phyloP scores from a whole-genome alignment of 1,140 invertebrate genomes.

The Sarcophaga peregrina region DNA sequence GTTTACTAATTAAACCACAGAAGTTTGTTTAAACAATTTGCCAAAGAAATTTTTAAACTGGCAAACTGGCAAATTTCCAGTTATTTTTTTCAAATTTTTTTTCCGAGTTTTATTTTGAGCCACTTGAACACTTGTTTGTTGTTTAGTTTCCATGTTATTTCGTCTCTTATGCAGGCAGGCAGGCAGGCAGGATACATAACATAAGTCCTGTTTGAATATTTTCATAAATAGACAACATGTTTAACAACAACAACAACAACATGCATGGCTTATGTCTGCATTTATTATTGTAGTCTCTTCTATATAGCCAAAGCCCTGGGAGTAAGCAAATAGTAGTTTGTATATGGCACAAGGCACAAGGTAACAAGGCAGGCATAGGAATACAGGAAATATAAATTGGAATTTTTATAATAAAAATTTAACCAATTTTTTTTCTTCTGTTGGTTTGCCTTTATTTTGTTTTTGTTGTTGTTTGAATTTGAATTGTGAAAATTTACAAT shows the following conservation, averaged over 20 bases:
- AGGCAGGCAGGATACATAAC: conserved; percentile 9
- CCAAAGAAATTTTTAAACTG: too few relatives aligned
- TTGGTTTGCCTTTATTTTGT: too few relatives aligned
- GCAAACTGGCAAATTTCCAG: too few relatives aligned
- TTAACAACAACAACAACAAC: not conserved
- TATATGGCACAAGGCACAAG: not conserved
- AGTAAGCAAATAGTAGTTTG: too few relatives aligned
- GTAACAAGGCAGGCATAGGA: not conserved
- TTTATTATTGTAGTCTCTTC: too few relatives aligned
- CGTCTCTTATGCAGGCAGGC: too few relatives aligned
- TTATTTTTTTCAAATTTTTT: too few relatives aligned
- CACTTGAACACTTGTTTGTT: not conserved
- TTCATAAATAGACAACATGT: not conserved
- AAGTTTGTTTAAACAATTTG: too few relatives aligned
- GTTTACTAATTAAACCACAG: too few relatives aligned
- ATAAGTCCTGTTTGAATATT: not conserved
- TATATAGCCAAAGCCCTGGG: not conserved
- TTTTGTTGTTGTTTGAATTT: too few relatives aligned
- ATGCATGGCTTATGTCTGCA: not conserved
- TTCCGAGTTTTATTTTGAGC: too few relatives aligned
- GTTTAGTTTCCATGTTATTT: not conserved
- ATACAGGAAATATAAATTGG: conserved; percentile 1
- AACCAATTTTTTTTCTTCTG: too few relatives aligned
- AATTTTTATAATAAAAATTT: not conserved
- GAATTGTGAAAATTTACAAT: not conserved